Conservation (phyloP, 2,797 vertebrate genomes). For the Thamnophis elegans region DNA sequence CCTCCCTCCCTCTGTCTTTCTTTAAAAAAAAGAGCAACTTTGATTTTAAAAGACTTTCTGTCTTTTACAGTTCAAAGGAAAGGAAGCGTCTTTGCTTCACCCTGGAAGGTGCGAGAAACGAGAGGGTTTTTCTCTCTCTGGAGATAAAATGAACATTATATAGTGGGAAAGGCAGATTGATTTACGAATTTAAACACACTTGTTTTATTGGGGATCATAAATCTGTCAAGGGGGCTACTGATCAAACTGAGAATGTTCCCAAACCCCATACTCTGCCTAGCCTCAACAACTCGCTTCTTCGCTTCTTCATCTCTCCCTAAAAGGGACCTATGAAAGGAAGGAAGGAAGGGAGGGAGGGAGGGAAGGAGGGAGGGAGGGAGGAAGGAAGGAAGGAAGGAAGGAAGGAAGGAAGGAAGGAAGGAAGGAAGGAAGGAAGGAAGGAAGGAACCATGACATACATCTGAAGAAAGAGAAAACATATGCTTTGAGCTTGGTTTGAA, state of each 20-base stretch:
- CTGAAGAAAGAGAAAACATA: background rate
- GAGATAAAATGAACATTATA: slow-evolving; percentile 77
- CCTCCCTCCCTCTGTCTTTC: background rate
- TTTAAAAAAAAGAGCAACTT: slow-evolving; percentile 24
- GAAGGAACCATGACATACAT: background rate
- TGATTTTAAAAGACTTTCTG: slow-evolving; percentile 46
- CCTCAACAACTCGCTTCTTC: slow-evolving; percentile 12
- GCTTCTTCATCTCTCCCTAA: slow-evolving; percentile 12
- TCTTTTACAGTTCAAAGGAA: slow-evolving; percentile 62
- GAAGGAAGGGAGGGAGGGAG: background rate
- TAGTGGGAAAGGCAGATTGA: slow-evolving; percentile 81
- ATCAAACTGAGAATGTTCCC: slow-evolving; percentile 72
- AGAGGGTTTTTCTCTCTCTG: slow-evolving; percentile 59
- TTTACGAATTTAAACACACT: slow-evolving; percentile 80
- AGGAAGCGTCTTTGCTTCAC: slow-evolving; percentile 61
- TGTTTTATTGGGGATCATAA: slow-evolving; percentile 88
- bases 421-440: no score
- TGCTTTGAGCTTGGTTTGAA: background rate
- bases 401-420: background rate
- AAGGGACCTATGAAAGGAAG: slow-evolving; percentile 17
- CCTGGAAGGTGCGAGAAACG: slow-evolving; percentile 57
- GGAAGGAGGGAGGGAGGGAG: background rate
- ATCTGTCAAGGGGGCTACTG: slow-evolving; percentile 82
- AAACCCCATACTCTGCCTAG: slow-evolving; percentile 47
- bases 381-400: no score